A percentile compares a stretch with the other conserved stretches of the same genome.
Evolutionary conservation across 1,140 invertebrate species (phyloP).

Genomic region (Kradibia gibbosae): DNA sequence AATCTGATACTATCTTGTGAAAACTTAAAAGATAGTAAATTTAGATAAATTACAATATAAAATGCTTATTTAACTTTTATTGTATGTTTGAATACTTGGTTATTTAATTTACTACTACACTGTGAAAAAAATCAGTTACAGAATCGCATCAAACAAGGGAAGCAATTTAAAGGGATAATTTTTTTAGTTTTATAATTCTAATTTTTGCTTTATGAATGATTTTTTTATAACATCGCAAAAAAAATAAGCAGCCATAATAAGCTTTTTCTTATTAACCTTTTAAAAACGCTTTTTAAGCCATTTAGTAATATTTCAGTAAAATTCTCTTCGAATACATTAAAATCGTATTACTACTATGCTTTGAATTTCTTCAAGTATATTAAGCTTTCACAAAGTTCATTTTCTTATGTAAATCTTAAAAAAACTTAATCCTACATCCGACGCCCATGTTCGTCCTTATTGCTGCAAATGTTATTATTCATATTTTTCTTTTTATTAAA

Average conservation of each 20-base stretch:
- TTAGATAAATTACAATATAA: too few species aligned
- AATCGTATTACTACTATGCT: not conserved
- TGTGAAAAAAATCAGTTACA: too few species aligned
- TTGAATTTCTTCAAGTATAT: too few species aligned
- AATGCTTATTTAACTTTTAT: too few species aligned
- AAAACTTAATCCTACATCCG: conserved; percentile 9
- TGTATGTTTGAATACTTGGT: too few species aligned
- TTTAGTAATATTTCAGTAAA: not conserved
- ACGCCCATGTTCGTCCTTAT: not conserved
- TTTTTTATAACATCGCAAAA: not conserved
- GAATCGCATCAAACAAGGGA: too few species aligned
- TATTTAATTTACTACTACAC: too few species aligned
- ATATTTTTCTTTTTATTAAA: not conserved
- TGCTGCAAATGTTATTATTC: not conserved
- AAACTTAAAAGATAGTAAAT: too few species aligned
- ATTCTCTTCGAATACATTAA: not conserved
- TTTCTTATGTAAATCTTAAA: conserved; percentile 1
- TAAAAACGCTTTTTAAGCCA: too few species aligned
- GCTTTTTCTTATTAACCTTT: not conserved
- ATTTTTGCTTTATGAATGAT: conserved; percentile 29
- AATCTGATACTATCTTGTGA: too few species aligned
- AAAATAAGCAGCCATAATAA: not conserved
- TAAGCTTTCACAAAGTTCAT: not conserved
- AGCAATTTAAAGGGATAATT: too few species aligned
- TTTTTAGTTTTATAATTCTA: too few species aligned